Evolutionary conservation across 2,113 vertebrate genomes (phyloP), one percentile per base, ranked within the genome.

Genomic region (Pelmatolapia mariae): DNA sequence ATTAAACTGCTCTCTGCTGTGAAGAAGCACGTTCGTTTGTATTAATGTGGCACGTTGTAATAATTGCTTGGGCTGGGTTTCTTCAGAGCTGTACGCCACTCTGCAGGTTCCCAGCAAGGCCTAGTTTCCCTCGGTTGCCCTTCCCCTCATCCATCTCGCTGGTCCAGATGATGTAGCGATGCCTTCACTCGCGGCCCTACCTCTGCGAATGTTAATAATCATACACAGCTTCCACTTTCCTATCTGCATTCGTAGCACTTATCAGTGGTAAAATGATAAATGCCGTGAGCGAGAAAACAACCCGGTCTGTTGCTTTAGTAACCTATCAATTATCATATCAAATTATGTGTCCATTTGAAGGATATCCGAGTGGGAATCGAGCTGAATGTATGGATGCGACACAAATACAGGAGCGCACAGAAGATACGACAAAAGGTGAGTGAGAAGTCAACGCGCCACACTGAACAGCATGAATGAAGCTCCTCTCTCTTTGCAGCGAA

Each of bases 141-240:
- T 45, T 56, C 33, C 78, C 50, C 54, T 91, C 93, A 92, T 93
- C 90, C 81, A 93, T 94, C 92, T 90, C 80, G 36, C 86, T 29
- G 63, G 45, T 78, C 68, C 54, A 56, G 87, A 92, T 93, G 92
- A 94, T 93, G 89, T 26, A 92, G 90, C 16, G 80, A 43, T 82
- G 85, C 91, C 89, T 92, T 94, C 91, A 89, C 84, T 81, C 1
- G 43, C 10, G 66, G 82, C 83, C 89, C 91, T 63, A 86, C 92
- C 81, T 91, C 63, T 7, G 76, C 33, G 85, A 90, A 90, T 66
- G 87, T 91, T 93, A 93, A 92, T 94, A 92, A 92, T 90, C 86
- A 84, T 85, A 88, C 82, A 68, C 73, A 78, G 81, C 45, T 80
- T 84, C 76, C 66, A n/a, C 50, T 88, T 76, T 71, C 68, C 71